Percentiles rank a stretch among this genome's conserved stretches.
Conservation (phyloP, 1,140 invertebrate genomes). For the Penaeus japonicus region DNA sequence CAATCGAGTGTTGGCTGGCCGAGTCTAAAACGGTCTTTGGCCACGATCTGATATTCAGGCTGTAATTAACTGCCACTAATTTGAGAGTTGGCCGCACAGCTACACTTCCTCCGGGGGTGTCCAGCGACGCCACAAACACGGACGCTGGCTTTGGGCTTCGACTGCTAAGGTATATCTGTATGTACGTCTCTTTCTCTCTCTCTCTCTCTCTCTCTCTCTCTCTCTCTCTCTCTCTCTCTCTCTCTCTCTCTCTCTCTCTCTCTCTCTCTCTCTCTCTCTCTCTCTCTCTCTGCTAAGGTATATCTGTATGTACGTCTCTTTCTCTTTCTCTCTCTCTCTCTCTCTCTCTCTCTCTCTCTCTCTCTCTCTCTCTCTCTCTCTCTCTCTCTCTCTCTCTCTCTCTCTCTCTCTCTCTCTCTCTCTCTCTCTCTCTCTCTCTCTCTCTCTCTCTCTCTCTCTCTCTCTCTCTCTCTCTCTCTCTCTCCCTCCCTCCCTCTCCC, state of each 20-base stretch:
- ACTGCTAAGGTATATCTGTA: no score
- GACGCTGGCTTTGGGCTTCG: no score
- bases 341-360: constrained; percentile 23
- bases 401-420: constrained; percentile 1
- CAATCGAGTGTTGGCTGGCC: no score
- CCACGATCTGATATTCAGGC: no score
- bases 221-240: constrained; percentile 13
- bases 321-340: constrained; percentile 13
- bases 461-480: background rate
- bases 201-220: constrained; percentile 1
- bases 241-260: background rate
- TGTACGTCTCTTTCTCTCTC: background rate
- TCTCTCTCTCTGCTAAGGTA: background rate
- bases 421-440: background rate
- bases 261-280: background rate
- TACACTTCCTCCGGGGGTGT: no score
- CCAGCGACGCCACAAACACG: no score
- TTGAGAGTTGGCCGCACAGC: no score
- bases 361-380: background rate
- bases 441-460: background rate
- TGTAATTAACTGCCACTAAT: no score
- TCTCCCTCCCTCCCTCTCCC: background rate
- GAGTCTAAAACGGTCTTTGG: no score
- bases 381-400: background rate
- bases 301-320: background rate